phyloP scores from a whole-genome alignment of 2,797 vertebrate genomes.

The Galaxias olidus region DNA sequence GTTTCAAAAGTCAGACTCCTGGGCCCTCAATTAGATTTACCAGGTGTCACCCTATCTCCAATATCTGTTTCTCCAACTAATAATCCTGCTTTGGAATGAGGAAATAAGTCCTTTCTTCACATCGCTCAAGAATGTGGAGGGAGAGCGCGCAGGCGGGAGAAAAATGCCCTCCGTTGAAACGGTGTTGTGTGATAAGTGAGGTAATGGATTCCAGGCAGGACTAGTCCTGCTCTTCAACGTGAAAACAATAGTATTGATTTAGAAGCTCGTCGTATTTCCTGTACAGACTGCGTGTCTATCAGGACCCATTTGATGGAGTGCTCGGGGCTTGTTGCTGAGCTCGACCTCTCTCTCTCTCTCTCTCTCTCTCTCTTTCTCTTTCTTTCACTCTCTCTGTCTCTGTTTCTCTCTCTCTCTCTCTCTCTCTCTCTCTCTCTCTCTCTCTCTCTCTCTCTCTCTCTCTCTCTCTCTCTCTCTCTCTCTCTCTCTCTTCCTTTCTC shows the following conservation, averaged over 20 bases:
- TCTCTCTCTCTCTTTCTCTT: slow-evolving; percentile 39
- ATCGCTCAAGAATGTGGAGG: slow-evolving; percentile 33
- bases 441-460: slow-evolving; percentile 42
- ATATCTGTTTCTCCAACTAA: slow-evolving; percentile 42
- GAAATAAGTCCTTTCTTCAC: slow-evolving; percentile 38
- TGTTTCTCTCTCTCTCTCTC: no score
- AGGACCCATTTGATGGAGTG: slow-evolving; percentile 60
- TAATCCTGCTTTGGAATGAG: slow-evolving; percentile 36
- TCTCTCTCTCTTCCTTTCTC: slow-evolving; percentile 35
- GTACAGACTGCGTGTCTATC: slow-evolving; percentile 68
- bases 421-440: not conserved
- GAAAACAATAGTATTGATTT: slow-evolving; percentile 74
- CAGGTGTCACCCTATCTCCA: slow-evolving; percentile 41
- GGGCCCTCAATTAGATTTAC: slow-evolving; percentile 38
- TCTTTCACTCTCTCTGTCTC: no score
- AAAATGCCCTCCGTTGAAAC: slow-evolving; percentile 52
- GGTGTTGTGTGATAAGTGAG: slow-evolving; percentile 60
- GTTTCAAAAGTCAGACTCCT: slow-evolving; percentile 47
- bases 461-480: slow-evolving; percentile 26
- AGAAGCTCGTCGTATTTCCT: slow-evolving; percentile 69
- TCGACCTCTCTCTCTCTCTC: slow-evolving; percentile 34
- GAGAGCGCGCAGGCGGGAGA: slow-evolving; percentile 21
- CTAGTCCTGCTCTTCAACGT: slow-evolving; percentile 60
- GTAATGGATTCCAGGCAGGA: slow-evolving; percentile 69
- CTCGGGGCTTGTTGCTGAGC: slow-evolving; percentile 60